Percentiles rank a stretch among this genome's conserved stretches.
These are phyloP conservation scores for Cyprinodon diabolis DNA, from an alignment of 2,797 vertebrate genomes.

Conservation along the genomic window DNA sequence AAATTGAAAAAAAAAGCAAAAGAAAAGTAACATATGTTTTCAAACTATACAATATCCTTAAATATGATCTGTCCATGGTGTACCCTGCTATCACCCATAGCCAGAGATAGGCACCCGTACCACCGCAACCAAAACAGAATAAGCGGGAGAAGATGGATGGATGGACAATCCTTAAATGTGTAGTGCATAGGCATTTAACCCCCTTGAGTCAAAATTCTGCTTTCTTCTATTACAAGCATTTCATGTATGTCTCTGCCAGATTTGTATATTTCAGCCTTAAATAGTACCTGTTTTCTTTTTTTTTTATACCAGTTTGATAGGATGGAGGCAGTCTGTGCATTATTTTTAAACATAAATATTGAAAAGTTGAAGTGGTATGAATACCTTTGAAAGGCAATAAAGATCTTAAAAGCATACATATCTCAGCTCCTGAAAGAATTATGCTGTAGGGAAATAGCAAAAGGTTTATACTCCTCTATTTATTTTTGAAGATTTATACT, in stretches of 20 bases:
- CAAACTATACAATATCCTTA: background rate
- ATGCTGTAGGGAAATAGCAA: slow-evolving; percentile 35
- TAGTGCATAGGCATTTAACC: background rate
- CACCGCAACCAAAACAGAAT: too few species aligned
- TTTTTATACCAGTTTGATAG: too few species aligned
- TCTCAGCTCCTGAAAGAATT: slow-evolving; percentile 23
- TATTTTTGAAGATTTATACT: slow-evolving; percentile 63
- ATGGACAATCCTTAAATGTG: background rate
- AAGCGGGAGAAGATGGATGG: too few species aligned
- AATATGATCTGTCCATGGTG: too few species aligned
- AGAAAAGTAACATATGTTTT: background rate
- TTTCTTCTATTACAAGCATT: background rate
- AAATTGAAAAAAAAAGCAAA: background rate
- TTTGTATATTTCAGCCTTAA: background rate
- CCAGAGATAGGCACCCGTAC: too few species aligned
- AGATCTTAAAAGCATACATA: slow-evolving; percentile 21
- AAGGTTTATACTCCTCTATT: slow-evolving; percentile 50
- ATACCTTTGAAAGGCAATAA: slow-evolving; percentile 2
- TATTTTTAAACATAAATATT: background rate
- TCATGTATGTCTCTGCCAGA: background rate
- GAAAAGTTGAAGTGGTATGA: background rate
- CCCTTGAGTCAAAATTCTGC: background rate
- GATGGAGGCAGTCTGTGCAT: too few species aligned
- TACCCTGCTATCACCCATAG: too few species aligned
- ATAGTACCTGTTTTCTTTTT: background rate